Evolutionary conservation across 2,797 vertebrate species (phyloP).

Genomic region (Dicrostonyx torquatus): DNA sequence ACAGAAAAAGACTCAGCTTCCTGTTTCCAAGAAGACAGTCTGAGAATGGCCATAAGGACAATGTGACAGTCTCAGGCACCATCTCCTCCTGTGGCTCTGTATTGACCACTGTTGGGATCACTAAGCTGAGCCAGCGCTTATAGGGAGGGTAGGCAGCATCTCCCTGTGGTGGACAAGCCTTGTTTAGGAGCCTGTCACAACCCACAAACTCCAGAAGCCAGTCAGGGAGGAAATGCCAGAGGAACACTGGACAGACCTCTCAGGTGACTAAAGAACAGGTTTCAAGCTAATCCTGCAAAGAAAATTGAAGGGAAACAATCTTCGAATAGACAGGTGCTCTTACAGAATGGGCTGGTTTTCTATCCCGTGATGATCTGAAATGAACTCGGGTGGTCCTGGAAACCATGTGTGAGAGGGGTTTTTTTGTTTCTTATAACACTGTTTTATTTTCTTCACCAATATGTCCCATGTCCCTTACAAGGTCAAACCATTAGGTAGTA

Average conservation of each 20-base stretch:
- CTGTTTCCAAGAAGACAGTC: neutral
- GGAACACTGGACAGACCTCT: neutral
- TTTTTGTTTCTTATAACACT: neutral
- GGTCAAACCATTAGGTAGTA: neutral
- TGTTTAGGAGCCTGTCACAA: rapidly evolving
- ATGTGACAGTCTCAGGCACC: rapidly evolving
- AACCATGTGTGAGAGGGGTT: neutral
- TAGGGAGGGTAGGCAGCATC: neutral
- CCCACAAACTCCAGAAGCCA: neutral
- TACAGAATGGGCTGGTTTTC: neutral
- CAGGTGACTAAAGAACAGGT: neutral
- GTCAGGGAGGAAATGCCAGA: neutral
- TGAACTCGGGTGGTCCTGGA: neutral
- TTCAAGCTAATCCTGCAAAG: neutral
- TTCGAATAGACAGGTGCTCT: neutral
- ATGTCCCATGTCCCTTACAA: neutral
- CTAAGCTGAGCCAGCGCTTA: rapidly evolving
- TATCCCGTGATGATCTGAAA: neutral
- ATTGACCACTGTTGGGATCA: too few relatives aligned
- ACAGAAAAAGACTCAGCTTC: neutral
- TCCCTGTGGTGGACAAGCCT: rapidly evolving
- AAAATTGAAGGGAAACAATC: neutral
- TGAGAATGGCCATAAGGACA: neutral
- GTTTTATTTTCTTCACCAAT: neutral
- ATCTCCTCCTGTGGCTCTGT: neutral